Conservation (phyloP, 2,888 invertebrate genomes). For the Sisyra terminalis region DNA sequence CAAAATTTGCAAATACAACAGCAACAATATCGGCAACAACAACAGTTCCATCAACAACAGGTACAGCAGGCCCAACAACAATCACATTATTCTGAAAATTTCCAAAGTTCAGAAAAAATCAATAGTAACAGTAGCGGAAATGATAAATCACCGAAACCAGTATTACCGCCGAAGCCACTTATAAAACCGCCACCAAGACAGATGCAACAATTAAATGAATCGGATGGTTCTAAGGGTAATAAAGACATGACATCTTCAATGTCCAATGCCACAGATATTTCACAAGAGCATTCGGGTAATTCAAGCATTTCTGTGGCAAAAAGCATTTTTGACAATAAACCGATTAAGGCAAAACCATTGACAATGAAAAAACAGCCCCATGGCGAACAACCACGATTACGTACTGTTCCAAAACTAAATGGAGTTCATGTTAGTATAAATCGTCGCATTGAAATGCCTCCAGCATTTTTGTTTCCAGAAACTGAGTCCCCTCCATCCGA, state of each 20-base stretch:
- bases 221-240: constrained; percentile 18
- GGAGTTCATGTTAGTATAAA: constrained; percentile 52
- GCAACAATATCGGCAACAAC: constrained; percentile 9
- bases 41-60: neutral
- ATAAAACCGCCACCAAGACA: constrained; percentile 41
- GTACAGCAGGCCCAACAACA: neutral
- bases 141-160: constrained; percentile 51
- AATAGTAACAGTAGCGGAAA: constrained; percentile 22
- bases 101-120: constrained; percentile 26
- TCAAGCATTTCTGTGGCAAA: constrained; percentile 10
- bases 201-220: constrained; percentile 18
- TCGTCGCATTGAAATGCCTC: constrained; percentile 66
- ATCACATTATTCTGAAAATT: neutral
- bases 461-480: constrained; percentile 65
- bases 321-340: constrained; percentile 26
- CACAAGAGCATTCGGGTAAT: neutral
- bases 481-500: constrained; percentile 45
- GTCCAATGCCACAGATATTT: constrained; percentile 8
- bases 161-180: constrained; percentile 70
- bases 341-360: constrained; percentile 67
- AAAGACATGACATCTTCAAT: constrained; percentile 11
- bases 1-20: constrained; percentile 7
- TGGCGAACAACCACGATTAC: constrained; percentile 61
- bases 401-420: constrained; percentile 39
- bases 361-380: constrained; percentile 72